phyloP scores from a whole-genome alignment of 2,888 invertebrate species.

The Drosophila austrosaltans region DNA sequence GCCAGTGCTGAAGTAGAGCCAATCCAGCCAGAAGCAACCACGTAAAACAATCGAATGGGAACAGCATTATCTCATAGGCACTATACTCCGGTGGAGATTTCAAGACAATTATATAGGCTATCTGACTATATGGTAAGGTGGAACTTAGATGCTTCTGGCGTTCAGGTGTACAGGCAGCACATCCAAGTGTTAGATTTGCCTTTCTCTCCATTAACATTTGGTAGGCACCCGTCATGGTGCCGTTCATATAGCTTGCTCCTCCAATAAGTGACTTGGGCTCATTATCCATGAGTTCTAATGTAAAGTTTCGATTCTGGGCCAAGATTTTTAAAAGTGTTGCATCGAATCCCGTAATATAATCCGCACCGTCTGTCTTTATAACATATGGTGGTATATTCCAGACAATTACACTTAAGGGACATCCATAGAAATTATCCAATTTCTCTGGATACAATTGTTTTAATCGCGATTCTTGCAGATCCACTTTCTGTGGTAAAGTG shows the following conservation, averaged over 20 bases:
- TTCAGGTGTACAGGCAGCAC: slow-evolving; percentile 50
- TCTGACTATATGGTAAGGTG: slow-evolving; percentile 53
- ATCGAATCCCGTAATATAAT: slow-evolving; percentile 49
- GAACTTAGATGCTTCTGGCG: slow-evolving; percentile 41
- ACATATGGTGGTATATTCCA: slow-evolving; percentile 63
- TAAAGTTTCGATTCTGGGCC: slow-evolving; percentile 58
- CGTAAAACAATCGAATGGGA: slow-evolving; percentile 45
- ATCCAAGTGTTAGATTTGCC: slow-evolving; percentile 58
- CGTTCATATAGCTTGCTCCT: slow-evolving; percentile 52
- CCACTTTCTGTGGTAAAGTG: slow-evolving; percentile 26
- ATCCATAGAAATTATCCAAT: slow-evolving; percentile 66
- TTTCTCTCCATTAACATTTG: slow-evolving; percentile 50
- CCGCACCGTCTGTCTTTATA: not conserved
- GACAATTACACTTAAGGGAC: slow-evolving; percentile 61
- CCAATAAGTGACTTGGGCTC: slow-evolving; percentile 53
- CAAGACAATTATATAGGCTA: slow-evolving; percentile 52
- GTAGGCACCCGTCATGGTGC: slow-evolving; percentile 59
- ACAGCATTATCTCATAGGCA: slow-evolving; percentile 62
- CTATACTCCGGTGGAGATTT: slow-evolving; percentile 35
- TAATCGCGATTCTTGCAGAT: not conserved
- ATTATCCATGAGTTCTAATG: slow-evolving; percentile 41
- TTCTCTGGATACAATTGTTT: slow-evolving; percentile 56
- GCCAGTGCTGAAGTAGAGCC: slow-evolving; percentile 11
- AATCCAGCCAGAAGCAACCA: slow-evolving; percentile 49
- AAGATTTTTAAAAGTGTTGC: slow-evolving; percentile 50